Conservation (phyloP, 2,113 vertebrate species). For the Eidolon helvum region DNA sequence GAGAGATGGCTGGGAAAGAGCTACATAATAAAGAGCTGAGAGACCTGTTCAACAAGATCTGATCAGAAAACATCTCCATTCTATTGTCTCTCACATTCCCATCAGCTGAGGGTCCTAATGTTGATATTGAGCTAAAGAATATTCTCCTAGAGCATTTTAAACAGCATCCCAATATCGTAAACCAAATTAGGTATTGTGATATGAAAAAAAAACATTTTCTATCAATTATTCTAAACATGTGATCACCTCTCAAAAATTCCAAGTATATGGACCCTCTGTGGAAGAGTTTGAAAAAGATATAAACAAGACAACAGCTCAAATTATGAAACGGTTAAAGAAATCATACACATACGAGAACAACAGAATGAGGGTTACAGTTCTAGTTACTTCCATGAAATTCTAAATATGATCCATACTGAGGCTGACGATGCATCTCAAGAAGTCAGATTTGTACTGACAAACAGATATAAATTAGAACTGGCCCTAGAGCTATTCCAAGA, state of each 20-base stretch:
- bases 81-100: background rate
- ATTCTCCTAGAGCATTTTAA: slow-evolving; percentile 65
- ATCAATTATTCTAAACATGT: slow-evolving; percentile 25
- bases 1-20: slow-evolving; percentile 35
- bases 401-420: slow-evolving; percentile 10
- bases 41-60: slow-evolving; percentile 61
- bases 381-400: slow-evolving; percentile 73
- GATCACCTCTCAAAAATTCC: accelerated
- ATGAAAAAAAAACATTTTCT: background rate
- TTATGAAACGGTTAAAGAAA: background rate
- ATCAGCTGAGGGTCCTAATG: background rate
- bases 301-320: accelerated
- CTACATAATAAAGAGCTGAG: slow-evolving; percentile 59
- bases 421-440: background rate
- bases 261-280: accelerated
- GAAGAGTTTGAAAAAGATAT: background rate
- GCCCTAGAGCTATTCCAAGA: slow-evolving; percentile 60
- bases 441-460: slow-evolving; percentile 48
- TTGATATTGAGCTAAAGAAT: slow-evolving; percentile 51
- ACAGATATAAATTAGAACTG: slow-evolving; percentile 74
- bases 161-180: background rate
- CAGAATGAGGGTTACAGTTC: slow-evolving; percentile 51
- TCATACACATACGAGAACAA: slow-evolving; percentile 34
- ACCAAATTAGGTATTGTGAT: background rate
- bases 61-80: slow-evolving; percentile 53